Conservation (phyloP, 2,797 vertebrate genomes). For the Hippopotamyrus pictus region DNA sequence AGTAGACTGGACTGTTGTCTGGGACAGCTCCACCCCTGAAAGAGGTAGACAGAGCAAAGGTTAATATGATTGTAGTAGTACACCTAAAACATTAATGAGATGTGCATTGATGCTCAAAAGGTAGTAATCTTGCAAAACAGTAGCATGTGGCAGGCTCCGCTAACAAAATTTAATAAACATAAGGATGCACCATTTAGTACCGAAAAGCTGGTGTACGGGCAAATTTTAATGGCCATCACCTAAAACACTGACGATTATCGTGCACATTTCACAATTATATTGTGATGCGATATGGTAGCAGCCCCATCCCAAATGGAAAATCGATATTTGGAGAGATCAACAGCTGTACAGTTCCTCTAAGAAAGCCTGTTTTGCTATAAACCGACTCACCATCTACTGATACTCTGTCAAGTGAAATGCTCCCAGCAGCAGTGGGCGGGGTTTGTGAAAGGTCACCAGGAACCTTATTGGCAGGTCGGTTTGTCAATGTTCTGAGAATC, state of each 20-base stretch:
- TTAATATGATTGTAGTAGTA: neutral
- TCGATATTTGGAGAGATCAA: neutral
- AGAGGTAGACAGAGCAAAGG: neutral
- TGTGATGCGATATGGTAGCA: neutral
- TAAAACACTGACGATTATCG: neutral
- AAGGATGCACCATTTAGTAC: neutral
- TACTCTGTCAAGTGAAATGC: conserved; percentile 49
- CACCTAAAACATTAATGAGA: neutral
- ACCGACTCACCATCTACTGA: conserved; percentile 54
- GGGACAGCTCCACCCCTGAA: conserved; percentile 49
- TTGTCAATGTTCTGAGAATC: conserved; percentile 52
- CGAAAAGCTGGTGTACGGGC: neutral
- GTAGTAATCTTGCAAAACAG: neutral
- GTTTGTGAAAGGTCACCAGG: conserved; percentile 38
- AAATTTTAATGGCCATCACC: neutral
- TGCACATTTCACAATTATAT: neutral
- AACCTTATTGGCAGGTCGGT: conserved; percentile 35
- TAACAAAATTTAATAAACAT: neutral
- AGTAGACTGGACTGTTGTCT: conserved; percentile 57
- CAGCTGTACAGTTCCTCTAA: neutral
- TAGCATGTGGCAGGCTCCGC: neutral
- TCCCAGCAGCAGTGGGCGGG: conserved; percentile 45
- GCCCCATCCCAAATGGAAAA: neutral
- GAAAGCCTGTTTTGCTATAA: neutral
- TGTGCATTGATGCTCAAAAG: neutral